phyloP scores from a whole-genome alignment of 2,888 invertebrate genomes.

The Odontocerum albicorne region DNA sequence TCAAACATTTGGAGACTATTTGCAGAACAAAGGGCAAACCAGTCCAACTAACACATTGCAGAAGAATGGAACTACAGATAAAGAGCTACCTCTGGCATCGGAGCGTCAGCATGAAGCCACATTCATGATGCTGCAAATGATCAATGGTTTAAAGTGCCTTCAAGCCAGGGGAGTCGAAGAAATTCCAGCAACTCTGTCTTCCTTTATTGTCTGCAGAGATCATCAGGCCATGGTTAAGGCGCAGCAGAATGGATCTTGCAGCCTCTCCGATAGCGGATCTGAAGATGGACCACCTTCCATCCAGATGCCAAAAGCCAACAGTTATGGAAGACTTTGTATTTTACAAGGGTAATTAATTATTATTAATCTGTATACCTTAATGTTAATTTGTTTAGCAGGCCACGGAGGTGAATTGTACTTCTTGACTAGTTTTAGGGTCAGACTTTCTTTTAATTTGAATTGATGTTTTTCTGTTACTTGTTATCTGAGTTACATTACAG shows the following conservation, averaged over 20 bases:
- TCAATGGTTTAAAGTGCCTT: conserved; percentile 78
- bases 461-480: no score
- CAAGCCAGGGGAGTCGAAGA: conserved; percentile 85
- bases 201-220: conserved; percentile 73
- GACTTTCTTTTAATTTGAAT: no score
- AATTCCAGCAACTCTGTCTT: conserved; percentile 67
- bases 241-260: conserved; percentile 30
- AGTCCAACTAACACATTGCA: conserved; percentile 45
- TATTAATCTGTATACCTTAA: neutral
- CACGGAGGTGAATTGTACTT: no score
- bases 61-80: conserved; percentile 49
- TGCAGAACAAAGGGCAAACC: conserved; percentile 58
- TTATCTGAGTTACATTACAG: no score
- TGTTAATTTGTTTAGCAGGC: no score
- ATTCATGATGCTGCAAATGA: conserved; percentile 78
- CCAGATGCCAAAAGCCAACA: conserved; percentile 54
- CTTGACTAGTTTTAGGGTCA: no score
- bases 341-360: conserved; percentile 75
- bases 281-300: conserved; percentile 53
- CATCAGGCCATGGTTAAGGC: conserved; percentile 40
- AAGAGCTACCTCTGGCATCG: conserved; percentile 50
- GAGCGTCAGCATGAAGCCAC: conserved; percentile 67
- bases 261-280: conserved; percentile 44
- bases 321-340: conserved; percentile 68
- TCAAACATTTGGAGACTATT: conserved; percentile 65